Conservation (phyloP, 2,888 invertebrate species). For the Acrobeloides nanus region DNA sequence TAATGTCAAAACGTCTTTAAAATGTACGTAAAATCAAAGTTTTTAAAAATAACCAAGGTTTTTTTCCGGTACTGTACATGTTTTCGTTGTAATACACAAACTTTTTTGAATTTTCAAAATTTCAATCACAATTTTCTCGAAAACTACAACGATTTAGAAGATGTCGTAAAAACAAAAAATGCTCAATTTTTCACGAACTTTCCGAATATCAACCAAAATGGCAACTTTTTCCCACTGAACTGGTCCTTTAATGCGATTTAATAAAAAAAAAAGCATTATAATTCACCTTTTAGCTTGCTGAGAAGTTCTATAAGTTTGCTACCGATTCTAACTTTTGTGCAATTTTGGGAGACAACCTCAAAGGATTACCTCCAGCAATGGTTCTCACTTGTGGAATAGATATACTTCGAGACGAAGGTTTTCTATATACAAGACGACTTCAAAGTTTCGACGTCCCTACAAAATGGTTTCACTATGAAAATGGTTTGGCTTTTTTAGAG, state of each 20-base stretch:
- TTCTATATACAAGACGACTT: constrained; percentile 37
- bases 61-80: no score
- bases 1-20: no score
- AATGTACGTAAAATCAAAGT: no score
- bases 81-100: no score
- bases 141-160: no score
- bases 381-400: constrained; percentile 45
- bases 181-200: no score
- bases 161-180: no score
- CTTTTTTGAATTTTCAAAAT: no score
- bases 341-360: constrained; percentile 32
- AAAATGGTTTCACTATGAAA: constrained; percentile 23
- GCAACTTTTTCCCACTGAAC: no score
- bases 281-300: constrained; percentile 12
- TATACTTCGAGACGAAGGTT: constrained; percentile 47
- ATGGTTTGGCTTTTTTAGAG: neutral
- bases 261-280: neutral
- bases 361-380: constrained; percentile 37
- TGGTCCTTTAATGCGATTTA: neutral
- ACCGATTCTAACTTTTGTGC: constrained; percentile 41
- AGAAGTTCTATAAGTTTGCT: constrained; percentile 14
- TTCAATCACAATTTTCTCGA: no score
- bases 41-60: neutral
- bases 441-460: constrained; percentile 26
- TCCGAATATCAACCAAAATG: no score